phyloP scores from a whole-genome alignment of 2,888 invertebrate species.

The Acleris sparsana region DNA sequence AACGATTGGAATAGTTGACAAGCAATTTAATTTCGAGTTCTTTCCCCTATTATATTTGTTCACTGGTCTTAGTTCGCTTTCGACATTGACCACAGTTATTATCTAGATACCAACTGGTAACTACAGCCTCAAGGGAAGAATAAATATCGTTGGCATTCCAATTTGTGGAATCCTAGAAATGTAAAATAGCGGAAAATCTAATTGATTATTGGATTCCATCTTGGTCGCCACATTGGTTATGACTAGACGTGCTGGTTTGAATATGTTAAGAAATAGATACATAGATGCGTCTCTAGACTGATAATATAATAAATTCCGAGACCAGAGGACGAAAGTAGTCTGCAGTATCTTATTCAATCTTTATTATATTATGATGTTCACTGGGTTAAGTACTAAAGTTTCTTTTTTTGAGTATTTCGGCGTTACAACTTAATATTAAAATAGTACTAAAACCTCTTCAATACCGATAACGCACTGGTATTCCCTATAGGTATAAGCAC shows the following conservation, averaged over 20 bases:
- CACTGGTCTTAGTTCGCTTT: too few species aligned
- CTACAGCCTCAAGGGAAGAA: slow-evolving; percentile 14
- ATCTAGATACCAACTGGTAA: slow-evolving; percentile 4
- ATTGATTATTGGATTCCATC: slow-evolving; percentile 32
- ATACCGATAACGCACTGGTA: too few species aligned
- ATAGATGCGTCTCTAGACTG: slow-evolving; percentile 15
- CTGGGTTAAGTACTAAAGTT: too few species aligned
- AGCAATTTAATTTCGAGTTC: not conserved
- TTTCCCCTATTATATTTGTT: not conserved
- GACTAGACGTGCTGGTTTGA: not conserved
- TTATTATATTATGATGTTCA: too few species aligned
- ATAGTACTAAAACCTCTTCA: too few species aligned
- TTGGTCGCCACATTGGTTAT: slow-evolving; percentile 39
- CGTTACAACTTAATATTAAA: too few species aligned
- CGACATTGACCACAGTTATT: too few species aligned
- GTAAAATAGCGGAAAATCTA: slow-evolving; percentile 17
- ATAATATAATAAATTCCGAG: too few species aligned
- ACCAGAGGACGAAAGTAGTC: too few species aligned
- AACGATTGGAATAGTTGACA: not conserved
- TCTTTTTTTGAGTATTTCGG: too few species aligned
- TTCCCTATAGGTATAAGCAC: too few species aligned
- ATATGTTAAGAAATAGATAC: slow-evolving; percentile 12
- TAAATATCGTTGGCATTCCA: slow-evolving; percentile 15
- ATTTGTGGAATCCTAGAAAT: slow-evolving; percentile 21
- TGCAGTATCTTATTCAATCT: too few species aligned